Conservation (phyloP, 2,797 vertebrate genomes). For the Mormyrops attenuatus region DNA sequence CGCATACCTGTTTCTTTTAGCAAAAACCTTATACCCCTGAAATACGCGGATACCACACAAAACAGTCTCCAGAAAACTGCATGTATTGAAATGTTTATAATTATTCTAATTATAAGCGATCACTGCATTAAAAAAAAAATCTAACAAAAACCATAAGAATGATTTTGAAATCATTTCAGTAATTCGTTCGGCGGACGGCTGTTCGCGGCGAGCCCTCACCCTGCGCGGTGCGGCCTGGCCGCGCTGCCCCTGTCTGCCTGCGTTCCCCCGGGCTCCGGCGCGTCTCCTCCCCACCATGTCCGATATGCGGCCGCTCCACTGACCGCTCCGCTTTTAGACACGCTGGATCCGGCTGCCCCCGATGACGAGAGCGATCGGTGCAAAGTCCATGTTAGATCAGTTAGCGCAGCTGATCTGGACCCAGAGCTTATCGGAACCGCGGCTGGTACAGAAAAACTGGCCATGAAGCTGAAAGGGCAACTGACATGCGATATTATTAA, state of each 20-base stretch:
- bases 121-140: neutral
- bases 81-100: neutral
- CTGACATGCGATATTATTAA: neutral
- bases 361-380: constrained; percentile 49
- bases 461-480: neutral
- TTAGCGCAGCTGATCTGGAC: neutral
- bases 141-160: neutral
- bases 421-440: neutral
- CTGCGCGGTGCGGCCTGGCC: constrained; percentile 31
- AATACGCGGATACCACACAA: neutral
- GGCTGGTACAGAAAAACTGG: neutral
- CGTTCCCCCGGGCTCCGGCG: constrained; percentile 44
- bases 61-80: neutral
- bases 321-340: neutral
- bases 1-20: neutral
- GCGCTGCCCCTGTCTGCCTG: constrained; percentile 24
- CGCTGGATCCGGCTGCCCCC: constrained; percentile 38
- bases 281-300: constrained; percentile 62
- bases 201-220: constrained; percentile 35
- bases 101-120: neutral
- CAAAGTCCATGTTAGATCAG: constrained; percentile 57
- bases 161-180: neutral
- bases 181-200: neutral
- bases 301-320: constrained; percentile 9
- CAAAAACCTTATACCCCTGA: neutral